Evolutionary conservation across 1,140 invertebrate species (phyloP).

Genomic region (Oncopeltus fasciatus): DNA sequence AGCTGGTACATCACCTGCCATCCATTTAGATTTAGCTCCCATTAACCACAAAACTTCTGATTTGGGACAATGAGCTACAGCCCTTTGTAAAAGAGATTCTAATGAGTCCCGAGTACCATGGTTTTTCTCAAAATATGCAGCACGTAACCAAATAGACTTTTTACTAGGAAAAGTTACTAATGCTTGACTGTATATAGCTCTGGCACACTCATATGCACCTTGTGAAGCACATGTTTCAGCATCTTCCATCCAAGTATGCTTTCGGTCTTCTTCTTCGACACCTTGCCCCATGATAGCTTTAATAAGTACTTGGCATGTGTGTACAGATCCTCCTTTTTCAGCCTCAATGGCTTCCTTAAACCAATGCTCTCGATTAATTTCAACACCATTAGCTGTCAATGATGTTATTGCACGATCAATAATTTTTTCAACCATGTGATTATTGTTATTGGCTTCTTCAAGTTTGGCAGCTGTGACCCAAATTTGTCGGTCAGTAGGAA

Average conservation of each 20-base stretch:
- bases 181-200: constrained; percentile 88
- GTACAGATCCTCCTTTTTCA: constrained; percentile 84
- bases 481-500: constrained; percentile 95
- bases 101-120: constrained; percentile 85
- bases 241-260: constrained; percentile 99
- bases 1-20: constrained; percentile 87
- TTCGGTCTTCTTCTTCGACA: constrained; percentile 93
- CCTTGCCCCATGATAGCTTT: constrained; percentile 77
- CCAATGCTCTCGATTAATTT: constrained; percentile 98
- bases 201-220: constrained; percentile 86
- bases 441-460: constrained; percentile 93
- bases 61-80: constrained; percentile 93
- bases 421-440: constrained; percentile 91
- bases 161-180: constrained; percentile 87
- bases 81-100: constrained; percentile 77
- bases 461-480: constrained; percentile 96
- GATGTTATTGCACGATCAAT: constrained; percentile 89
- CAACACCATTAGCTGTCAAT: constrained; percentile 86
- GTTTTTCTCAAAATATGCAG: constrained; percentile 93
- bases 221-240: constrained; percentile 85
- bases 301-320: constrained; percentile 89
- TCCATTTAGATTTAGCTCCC: constrained; percentile 98
- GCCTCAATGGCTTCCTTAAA: constrained; percentile 96
- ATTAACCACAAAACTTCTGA: constrained; percentile 95
- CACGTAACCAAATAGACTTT: constrained; percentile 93